Evolutionary conservation across 2,797 vertebrate species (phyloP).

Genomic region (Callimico goeldii): DNA sequence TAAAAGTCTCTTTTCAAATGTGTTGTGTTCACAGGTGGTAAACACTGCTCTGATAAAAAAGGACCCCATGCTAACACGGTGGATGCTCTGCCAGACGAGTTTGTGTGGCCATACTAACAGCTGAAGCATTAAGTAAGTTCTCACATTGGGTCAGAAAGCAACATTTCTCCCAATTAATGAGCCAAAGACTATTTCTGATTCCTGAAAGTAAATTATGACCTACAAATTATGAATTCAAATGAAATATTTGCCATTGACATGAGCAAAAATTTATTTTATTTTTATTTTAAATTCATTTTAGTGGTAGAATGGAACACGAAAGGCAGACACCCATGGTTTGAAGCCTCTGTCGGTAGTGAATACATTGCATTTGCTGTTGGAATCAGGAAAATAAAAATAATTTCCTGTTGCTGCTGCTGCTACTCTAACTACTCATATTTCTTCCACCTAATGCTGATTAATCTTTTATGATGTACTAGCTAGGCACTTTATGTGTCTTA

Average conservation of each 20-base stretch:
- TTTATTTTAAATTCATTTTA: not conserved
- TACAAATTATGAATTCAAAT: not conserved
- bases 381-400: not conserved
- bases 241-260: not conserved
- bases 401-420: not conserved
- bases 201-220: no score
- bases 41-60: not conserved
- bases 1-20: not conserved
- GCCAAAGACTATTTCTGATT: not conserved
- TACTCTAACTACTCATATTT: not conserved
- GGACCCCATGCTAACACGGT: not conserved
- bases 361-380: not conserved
- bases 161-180: not conserved
- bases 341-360: not conserved
- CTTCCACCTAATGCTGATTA: not conserved
- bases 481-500: not conserved
- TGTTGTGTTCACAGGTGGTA: not conserved
- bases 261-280: not conserved
- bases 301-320: not conserved
- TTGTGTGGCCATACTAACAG: not conserved
- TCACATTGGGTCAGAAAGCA: not conserved
- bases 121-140: not conserved
- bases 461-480: not conserved
- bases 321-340: not conserved
- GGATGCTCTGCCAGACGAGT: not conserved